Conservation (phyloP, 2,888 invertebrate species). For the Drosophila prostipennis region DNA sequence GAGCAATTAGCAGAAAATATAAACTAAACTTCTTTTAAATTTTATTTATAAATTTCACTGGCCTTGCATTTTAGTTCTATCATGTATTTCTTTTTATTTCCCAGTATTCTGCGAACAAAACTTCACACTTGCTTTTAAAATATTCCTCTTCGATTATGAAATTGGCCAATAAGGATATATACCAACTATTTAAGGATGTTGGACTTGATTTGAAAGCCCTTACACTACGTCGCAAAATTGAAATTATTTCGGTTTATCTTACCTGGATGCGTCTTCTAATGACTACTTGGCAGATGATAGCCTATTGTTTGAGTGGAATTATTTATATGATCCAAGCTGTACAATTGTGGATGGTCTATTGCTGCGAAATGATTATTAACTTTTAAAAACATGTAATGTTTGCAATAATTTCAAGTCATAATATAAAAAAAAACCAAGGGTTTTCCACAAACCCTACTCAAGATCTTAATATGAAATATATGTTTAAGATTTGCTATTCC, state of each 20-base stretch:
- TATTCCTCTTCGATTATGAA: slow-evolving; percentile 1
- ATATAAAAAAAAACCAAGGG: background rate
- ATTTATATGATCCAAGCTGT: background rate
- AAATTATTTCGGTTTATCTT: slow-evolving; percentile 13
- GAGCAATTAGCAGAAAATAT: too few relatives aligned
- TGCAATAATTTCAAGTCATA: too few relatives aligned
- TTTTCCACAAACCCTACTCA: background rate
- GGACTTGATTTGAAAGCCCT: slow-evolving; percentile 8
- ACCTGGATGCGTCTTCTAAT: slow-evolving; percentile 2
- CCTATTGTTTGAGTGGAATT: background rate
- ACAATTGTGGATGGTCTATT: background rate
- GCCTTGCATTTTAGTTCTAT: background rate
- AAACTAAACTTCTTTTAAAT: too few relatives aligned
- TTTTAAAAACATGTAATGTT: too few relatives aligned
- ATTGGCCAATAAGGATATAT: slow-evolving; percentile 9
- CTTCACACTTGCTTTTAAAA: background rate
- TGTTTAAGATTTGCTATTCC: too few relatives aligned
- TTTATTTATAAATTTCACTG: background rate
- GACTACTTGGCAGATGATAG: background rate
- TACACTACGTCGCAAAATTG: slow-evolving; percentile 1
- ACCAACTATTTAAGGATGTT: slow-evolving; percentile 3
- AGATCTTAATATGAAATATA: background rate
- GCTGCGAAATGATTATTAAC: background rate
- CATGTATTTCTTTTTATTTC: background rate
- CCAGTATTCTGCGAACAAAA: background rate